Base-by-base conservation (phyloP, 2,113 vertebrate species). In the Thryonomys swinderianus region DNA sequence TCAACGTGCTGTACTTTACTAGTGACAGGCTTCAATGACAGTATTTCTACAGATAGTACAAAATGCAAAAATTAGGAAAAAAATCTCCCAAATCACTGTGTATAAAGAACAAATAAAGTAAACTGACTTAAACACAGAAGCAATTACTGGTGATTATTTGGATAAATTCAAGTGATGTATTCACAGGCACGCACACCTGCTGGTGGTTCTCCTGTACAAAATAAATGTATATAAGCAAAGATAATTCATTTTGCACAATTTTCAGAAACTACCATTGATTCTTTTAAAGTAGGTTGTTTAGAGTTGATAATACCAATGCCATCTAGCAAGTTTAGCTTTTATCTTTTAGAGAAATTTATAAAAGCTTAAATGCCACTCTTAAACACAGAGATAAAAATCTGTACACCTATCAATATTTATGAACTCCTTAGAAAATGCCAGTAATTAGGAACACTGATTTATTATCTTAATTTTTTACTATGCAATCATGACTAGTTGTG, bases 201-300 rank as follows among this genome's bases (percentile, higher is more conserved):
- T 91, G 82, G 78, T 73, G 21, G 45, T 96, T 95, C 2, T 78
- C 11, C 23, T 86, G 3, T n/a, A 16, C 11, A 86, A 93, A 48
- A 80, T 40, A 85, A 91, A 42, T 64, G n/a, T 53, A 76, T 16
- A 48, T 40, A 83, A 91, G 18, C 40, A 45, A 45, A 92, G 55
- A 69, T 51, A 59, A 86, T 84, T 84, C 82, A 59, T 91, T 69
- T 95, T 61, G 30, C 21, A 64, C 2, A 48, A 73, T 73, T 76
- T 96, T 90, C 37, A 90, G 53, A 94, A 95, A 71, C 76, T 74
- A 80, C 40, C 88, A 92, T 90, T 94, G 45, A 94, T 95, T 85
- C 17, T 51, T 73, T 87, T 37, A 40, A 82, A 85, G 66, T 55
- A 17, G 14, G 17, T 69, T 86, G 59, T 92, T 94, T 81, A 74